Percentiles rank a stretch among this genome's conserved stretches.
phyloP scores from a whole-genome alignment of 2,113 vertebrate species.

The Butorides virescens region DNA sequence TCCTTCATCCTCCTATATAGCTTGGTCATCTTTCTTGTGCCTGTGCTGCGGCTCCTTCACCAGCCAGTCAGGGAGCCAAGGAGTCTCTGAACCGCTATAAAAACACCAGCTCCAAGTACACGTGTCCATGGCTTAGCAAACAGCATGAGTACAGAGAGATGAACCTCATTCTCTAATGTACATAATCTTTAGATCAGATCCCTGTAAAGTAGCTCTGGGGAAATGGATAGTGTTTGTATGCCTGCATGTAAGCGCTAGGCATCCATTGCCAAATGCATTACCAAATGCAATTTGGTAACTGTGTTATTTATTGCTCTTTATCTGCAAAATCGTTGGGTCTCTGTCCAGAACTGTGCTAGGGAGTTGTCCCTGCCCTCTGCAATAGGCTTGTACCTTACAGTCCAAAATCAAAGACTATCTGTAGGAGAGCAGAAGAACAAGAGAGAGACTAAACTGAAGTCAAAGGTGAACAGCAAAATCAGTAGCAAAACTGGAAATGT shows the following conservation, averaged over 20 bases:
- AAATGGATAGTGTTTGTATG: neutral
- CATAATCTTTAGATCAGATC: fast-evolving
- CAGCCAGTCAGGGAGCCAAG: neutral
- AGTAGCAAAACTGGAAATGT: neutral
- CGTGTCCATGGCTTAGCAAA: neutral
- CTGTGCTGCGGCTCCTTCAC: neutral
- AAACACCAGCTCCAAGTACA: neutral
- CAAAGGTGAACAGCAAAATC: neutral
- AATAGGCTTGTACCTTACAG: neutral
- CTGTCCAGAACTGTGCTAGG: no score
- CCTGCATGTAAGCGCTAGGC: fast-evolving
- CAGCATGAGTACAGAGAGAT: no score
- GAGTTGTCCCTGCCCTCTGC: neutral
- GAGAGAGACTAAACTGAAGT: neutral
- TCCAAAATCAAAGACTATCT: neutral
- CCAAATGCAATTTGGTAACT: neutral
- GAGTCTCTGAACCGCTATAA: neutral
- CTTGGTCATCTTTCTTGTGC: neutral
- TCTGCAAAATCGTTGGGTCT: neutral
- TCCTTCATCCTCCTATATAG: neutral
- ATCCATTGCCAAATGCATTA: no score
- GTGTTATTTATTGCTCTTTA: neutral
- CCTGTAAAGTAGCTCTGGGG: neutral
- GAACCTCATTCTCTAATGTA: fast-evolving
- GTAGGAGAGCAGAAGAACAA: neutral